phyloP scores from a whole-genome alignment of 2,888 invertebrate genomes.

The Lucinisca nassula region DNA sequence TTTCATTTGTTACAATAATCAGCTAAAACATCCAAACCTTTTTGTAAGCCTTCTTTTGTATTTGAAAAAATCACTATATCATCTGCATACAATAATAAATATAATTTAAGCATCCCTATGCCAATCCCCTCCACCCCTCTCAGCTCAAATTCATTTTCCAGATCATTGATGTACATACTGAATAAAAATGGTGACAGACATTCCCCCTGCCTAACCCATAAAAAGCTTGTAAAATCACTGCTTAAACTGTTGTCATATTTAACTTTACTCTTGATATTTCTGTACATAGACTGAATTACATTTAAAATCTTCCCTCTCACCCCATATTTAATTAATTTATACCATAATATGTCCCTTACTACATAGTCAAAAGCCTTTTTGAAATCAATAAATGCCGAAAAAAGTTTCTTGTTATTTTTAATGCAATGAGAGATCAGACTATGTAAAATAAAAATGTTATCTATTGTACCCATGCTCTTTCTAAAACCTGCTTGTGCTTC shows the following conservation, averaged over 20 bases:
- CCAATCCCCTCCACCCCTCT: not conserved
- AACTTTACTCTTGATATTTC: conserved; percentile 16
- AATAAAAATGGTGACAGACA: conserved; percentile 36
- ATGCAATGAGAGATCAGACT: conserved; percentile 6
- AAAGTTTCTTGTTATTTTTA: conserved; percentile 12
- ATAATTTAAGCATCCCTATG: not conserved
- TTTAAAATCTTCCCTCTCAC: conserved; percentile 31
- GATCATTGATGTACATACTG: conserved; percentile 15
- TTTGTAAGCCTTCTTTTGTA: too few relatives aligned
- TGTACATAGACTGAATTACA: conserved; percentile 31
- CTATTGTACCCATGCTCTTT: conserved; percentile 14
- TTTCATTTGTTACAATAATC: too few relatives aligned
- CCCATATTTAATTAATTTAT: conserved; percentile 17
- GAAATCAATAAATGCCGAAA: conserved; percentile 30
- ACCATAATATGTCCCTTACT: conserved; percentile 22
- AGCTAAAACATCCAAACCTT: too few relatives aligned
- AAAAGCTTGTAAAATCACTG: conserved; percentile 11
- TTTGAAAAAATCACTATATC: too few relatives aligned
- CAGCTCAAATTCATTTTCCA: not conserved
- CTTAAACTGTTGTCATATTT: not conserved
- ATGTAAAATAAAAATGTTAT: conserved; percentile 38
- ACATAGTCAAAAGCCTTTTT: conserved; percentile 37
- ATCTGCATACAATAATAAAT: not conserved
- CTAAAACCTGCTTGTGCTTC: conserved; percentile 37
- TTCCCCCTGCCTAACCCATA: conserved; percentile 40